Evolutionary conservation across 2,888 invertebrate species (phyloP), one percentile per base, ranked within the genome.

Genomic region (Tridacna crocea): DNA sequence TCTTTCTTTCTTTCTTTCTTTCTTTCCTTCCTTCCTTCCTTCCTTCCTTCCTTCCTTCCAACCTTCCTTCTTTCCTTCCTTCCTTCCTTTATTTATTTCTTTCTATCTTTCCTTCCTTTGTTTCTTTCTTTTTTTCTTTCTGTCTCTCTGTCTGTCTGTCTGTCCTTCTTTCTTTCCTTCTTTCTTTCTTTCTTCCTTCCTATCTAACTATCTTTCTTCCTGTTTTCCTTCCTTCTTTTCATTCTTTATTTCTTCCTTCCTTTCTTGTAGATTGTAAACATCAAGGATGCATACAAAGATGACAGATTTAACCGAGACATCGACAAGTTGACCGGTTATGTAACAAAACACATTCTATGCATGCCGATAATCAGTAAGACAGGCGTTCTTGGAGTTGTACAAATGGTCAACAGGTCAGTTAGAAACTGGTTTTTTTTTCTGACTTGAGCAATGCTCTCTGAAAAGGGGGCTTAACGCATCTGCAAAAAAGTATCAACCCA

Each of bases 341-440:
- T 78, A 3, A 92, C 92, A 8, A 78, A 81, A 36, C 90, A 88
- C 77, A 91, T 92, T 36, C 83, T 92, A n/a, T 91, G 92, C 80
- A 92, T 92, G 92, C 92, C 92, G 0, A 92, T 92, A 36, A 72
- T 86, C 47, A 85, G 88, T 66, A 88, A 90, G 60, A 84, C 82
- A 0, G 81, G 80, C 4, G 90, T 91, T 0, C 82, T 91, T 13
- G 92, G 92, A 15, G 92, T 92, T 2, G 90, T 92, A 6, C 89
- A 92, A 81, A 87, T 92, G 88, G 82, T 92, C 63, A 92, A 92
- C 88, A 89, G 80, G 83, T 84, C 36, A 36, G 83, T 84, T 8
- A 36, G 36, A 36, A 36, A 36, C 36, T n/a, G n/a, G n/a, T n/a
- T n/a, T n/a, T 2, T 22, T 58, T 58, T 4, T 36, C 36, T 4